phyloP scores from a whole-genome alignment of 2,797 vertebrate species.

The Rhyacichthys aspro region DNA sequence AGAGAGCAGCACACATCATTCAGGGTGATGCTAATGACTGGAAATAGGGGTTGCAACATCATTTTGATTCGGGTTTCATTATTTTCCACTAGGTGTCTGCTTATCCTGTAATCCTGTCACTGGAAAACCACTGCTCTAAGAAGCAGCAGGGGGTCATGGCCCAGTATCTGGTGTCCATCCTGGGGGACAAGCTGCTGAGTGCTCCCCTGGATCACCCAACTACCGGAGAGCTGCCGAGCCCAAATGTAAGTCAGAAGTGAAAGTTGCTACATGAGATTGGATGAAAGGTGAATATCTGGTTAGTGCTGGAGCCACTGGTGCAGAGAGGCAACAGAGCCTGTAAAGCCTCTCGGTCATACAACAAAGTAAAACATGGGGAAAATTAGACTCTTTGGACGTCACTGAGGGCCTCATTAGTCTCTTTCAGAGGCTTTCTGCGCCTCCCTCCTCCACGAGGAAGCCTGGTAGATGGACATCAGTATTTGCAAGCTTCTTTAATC shows the following conservation, averaged over 20 bases:
- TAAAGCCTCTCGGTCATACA: constrained; percentile 25
- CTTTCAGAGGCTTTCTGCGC: constrained; percentile 22
- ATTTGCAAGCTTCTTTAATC: constrained; percentile 37
- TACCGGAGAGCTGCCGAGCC: constrained; percentile 81
- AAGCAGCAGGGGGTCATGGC: constrained; percentile 88
- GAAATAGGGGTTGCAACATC: constrained; percentile 20
- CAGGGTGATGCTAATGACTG: constrained; percentile 25
- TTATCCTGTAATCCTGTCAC: constrained; percentile 87
- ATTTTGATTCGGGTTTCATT: constrained; percentile 10
- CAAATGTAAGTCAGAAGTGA: constrained; percentile 83
- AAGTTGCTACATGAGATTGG: not conserved
- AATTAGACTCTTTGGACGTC: constrained; percentile 29
- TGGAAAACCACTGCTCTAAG: constrained; percentile 89
- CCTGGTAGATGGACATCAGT: constrained; percentile 21
- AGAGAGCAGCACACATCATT: constrained; percentile 14
- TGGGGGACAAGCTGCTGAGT: constrained; percentile 82
- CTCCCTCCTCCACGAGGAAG: constrained; percentile 11
- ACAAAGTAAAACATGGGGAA: constrained; percentile 30
- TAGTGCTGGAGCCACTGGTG: constrained; percentile 13
- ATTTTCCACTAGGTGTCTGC: constrained; percentile 78
- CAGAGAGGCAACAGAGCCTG: constrained; percentile 15
- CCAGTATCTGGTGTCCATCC: constrained; percentile 71
- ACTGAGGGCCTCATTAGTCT: constrained; percentile 58
- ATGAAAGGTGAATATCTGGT: constrained; percentile 19
- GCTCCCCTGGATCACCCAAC: constrained; percentile 58